Evolutionary conservation across 2,113 vertebrate genomes (phyloP), one percentile per base, ranked within the genome.

Genomic region (Myotis yumanensis): DNA sequence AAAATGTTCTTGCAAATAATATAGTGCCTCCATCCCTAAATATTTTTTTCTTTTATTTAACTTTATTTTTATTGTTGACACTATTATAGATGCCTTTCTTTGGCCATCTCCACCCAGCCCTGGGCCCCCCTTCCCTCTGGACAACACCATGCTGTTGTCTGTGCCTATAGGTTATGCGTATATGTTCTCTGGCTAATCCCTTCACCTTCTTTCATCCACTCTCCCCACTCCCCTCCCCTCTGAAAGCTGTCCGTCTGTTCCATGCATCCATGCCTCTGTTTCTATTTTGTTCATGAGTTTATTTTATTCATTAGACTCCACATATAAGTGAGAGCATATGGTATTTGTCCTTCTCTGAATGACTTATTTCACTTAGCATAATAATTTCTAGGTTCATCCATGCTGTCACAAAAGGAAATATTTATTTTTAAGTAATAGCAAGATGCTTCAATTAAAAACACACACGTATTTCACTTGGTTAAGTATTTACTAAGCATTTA

Each of bases 401-500:
- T 68, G 64, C 64, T 66, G 30, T 66, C 62, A 66, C 30, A 66
- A 66, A 66, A 66, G 5, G 12, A 32, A 66, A 66, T 11, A 66
- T 66, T 66, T 66, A 66, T 51, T 59, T 90, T 62, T 73, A 85
- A 73, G 64, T 94, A 84, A 80, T 28, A 94, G 18, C 32, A 83
- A 79, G 48, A 30, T 40, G 10, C 17, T 68, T 90, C 16, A 69
- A 59, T 59, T 23, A 25, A 48, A 72, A 84, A 40, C 28, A 83
- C 1, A 35, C 79, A 28, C 15, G 62, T 71, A 90, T 43, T 93
- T 77, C 15, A 89, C 46, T 93, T 52, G 7, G 32, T 66, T 84
- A 93, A 76, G 48, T 79, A 86, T n/a, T 92, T 95, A 91, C 30
- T 92, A 43, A 95, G 92, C 52, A 94, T 68, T 92, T 95, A 75